Percentiles rank a stretch among this genome's conserved stretches.
Evolutionary conservation across 2,113 vertebrate genomes (phyloP).

Genomic region (Hippoglossus stenolepis): DNA sequence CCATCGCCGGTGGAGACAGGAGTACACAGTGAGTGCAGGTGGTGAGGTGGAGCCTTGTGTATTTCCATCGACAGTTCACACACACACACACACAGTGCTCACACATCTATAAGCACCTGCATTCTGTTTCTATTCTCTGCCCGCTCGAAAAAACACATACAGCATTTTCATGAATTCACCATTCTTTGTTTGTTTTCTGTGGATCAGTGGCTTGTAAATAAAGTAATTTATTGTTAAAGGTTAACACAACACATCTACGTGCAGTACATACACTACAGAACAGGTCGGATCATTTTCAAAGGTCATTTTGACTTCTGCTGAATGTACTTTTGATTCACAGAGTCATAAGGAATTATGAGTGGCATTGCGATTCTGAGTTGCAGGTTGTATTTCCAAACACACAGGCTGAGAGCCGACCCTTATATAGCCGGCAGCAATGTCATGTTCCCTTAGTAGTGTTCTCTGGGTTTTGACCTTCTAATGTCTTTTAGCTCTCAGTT

Average conservation of each 20-base stretch:
- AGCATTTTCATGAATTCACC: background rate
- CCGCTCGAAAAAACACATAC: background rate
- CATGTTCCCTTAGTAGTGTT: constrained; percentile 28
- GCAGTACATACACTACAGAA: background rate
- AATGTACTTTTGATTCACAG: constrained; percentile 10
- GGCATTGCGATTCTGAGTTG: constrained; percentile 21
- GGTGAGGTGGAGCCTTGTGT: constrained; percentile 47
- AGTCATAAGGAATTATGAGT: constrained; percentile 20
- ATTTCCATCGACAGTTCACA: constrained; percentile 36
- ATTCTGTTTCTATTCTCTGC: constrained; percentile 2
- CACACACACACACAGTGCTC: constrained; percentile 4
- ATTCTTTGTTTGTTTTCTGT: background rate
- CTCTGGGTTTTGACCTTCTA: constrained; percentile 22
- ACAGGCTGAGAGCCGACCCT: constrained; percentile 46
- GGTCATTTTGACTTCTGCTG: background rate
- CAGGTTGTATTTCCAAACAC: constrained; percentile 20
- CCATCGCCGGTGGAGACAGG: constrained; percentile 3
- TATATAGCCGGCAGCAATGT: constrained; percentile 42
- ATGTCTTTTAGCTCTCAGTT: constrained; percentile 15
- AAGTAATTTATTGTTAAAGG: too few species aligned
- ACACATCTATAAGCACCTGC: constrained; percentile 25
- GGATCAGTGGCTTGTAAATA: constrained; percentile 4
- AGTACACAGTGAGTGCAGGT: constrained; percentile 55
- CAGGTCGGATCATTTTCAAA: background rate
- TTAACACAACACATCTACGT: constrained; percentile 9